These are phyloP conservation scores for Cryptoprocta ferox DNA, from an alignment of 2,797 vertebrate genomes.

Conservation along the genomic window DNA sequence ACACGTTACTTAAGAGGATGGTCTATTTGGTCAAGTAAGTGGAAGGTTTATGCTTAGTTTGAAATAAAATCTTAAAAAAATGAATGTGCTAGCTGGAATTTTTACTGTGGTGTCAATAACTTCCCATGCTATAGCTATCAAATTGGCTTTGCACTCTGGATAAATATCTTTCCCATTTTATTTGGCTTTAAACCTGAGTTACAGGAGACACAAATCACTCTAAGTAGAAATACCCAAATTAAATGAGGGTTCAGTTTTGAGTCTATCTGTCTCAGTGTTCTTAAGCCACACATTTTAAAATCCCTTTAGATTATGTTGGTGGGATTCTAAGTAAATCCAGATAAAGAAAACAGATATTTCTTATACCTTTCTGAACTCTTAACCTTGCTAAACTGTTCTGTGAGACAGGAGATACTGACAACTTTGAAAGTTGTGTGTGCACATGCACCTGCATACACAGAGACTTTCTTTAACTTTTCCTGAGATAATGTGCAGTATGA, in stretches of 20 bases:
- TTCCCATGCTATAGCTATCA: conserved; percentile 29
- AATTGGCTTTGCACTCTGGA: conserved; percentile 58
- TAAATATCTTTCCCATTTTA: conserved; percentile 66
- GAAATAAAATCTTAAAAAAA: conserved; percentile 59
- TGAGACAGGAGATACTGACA: not conserved
- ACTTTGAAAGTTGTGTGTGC: not conserved
- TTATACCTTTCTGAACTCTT: not conserved
- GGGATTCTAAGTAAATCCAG: conserved; percentile 46
- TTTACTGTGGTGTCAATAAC: conserved; percentile 57
- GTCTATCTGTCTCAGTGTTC: not conserved
- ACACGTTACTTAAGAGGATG: not conserved
- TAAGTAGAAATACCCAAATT: conserved; percentile 45
- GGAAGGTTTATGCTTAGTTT: conserved; percentile 53
- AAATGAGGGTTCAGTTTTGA: conserved; percentile 54
- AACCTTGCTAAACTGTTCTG: not conserved
- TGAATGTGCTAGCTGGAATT: conserved; percentile 42
- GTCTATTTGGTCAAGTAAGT: conserved; percentile 17
- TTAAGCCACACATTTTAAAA: conserved; percentile 43
- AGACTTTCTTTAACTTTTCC: not conserved
- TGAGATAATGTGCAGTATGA: not conserved
- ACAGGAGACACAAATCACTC: conserved; percentile 48
- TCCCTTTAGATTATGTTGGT: not conserved
- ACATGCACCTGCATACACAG: not conserved
- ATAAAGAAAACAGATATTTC: conserved; percentile 32
- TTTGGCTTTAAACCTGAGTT: conserved; percentile 67